Evolutionary conservation across 2,888 invertebrate species (phyloP).

Genomic region (Papilio protenor): DNA sequence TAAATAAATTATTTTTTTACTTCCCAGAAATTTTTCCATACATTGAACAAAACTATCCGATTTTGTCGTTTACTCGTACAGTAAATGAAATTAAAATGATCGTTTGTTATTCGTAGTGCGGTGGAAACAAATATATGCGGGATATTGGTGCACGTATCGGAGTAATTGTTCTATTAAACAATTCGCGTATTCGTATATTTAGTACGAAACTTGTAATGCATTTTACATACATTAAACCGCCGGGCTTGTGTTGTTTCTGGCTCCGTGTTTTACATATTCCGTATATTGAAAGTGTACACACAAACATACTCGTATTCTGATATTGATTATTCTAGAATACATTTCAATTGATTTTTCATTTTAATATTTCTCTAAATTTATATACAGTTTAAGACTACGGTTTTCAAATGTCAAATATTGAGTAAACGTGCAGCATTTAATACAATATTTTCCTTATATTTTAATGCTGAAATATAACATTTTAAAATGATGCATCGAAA

Average conservation of each 20-base stretch:
- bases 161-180: conserved; percentile 39
- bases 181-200: conserved; percentile 41
- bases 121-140: conserved; percentile 27
- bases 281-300: not conserved
- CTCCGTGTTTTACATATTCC: not conserved
- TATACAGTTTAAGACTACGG: too few species aligned
- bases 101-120: conserved; percentile 25
- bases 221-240: conserved; percentile 40
- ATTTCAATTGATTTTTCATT: not conserved
- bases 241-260: conserved; percentile 3
- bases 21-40: not conserved
- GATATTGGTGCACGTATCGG: conserved; percentile 26
- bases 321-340: not conserved
- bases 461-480: too few species aligned
- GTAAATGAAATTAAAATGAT: conserved; percentile 30
- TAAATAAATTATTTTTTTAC: too few species aligned
- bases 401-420: too few species aligned
- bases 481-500: too few species aligned
- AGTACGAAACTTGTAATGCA: conserved; percentile 37
- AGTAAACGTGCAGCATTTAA: too few species aligned
- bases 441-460: too few species aligned
- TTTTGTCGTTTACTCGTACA: conserved; percentile 10
- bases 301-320: not conserved
- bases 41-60: not conserved
- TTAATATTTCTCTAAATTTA: too few species aligned